These are phyloP conservation scores for Cossypha heuglini DNA, from an alignment of 2,797 vertebrate species.

Conservation along the genomic window DNA sequence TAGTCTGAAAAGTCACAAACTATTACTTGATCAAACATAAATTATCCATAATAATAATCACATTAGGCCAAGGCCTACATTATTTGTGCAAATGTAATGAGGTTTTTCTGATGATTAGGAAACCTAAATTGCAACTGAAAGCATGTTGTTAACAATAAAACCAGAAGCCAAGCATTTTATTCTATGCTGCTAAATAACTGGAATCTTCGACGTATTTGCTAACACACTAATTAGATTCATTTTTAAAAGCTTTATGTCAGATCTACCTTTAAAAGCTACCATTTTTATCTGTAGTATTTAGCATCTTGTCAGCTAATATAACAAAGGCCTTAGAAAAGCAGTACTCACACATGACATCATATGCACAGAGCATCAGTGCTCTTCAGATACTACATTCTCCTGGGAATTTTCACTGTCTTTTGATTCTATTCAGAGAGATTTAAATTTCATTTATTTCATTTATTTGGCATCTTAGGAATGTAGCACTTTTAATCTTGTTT, in stretches of 20 bases:
- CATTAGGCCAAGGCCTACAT: not conserved
- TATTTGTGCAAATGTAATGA: not conserved
- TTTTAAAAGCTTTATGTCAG: not conserved
- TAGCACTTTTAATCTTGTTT: not conserved
- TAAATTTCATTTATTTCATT: not conserved
- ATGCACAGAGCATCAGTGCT: not conserved
- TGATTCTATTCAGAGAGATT: not conserved
- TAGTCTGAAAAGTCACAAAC: not conserved
- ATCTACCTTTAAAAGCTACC: not conserved
- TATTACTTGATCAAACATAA: not conserved
- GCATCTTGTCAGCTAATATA: not conserved
- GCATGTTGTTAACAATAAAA: not conserved
- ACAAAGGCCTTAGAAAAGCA: not conserved
- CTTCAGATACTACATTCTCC: not conserved
- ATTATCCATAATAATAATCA: not conserved
- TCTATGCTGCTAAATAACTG: not conserved
- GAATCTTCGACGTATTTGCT: not conserved
- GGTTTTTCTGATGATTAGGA: not conserved
- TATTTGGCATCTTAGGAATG: not conserved
- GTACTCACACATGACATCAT: not conserved
- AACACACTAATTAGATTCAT: not conserved
- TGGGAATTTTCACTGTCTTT: not conserved
- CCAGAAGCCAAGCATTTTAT: not conserved
- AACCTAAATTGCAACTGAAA: not conserved
- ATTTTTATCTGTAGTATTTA: not conserved